Base-by-base conservation (phyloP, 30 jellyfish, hydroid and myxozoan genomes). In the Hydractinia symbiolongicarpus region DNA sequence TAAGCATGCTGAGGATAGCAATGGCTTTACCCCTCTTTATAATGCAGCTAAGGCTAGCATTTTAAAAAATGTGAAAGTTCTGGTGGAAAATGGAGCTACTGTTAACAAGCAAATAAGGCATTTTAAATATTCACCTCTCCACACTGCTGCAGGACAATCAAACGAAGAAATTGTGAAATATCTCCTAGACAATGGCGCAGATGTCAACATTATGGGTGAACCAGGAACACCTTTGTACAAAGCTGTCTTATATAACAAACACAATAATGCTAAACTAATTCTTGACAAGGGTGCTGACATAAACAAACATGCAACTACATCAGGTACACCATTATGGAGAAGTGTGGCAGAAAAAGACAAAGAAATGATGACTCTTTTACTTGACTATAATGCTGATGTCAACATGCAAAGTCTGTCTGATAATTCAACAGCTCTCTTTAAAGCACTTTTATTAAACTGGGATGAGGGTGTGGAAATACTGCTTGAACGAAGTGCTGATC, bases 341-440 rank as follows among this genome's bases (percentile, higher is more conserved):
- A 71, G 80, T 20, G 61, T 71, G 7, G 56, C 30, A n/a, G 17
- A 20, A 15, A 50, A 71, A 20, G 56, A 71, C n/a, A 71, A 19
- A 71, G 61, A 4, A 9, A 49, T 71, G 13, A 71, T 50, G 80
- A 8, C 9, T 54, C 9, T 71, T 49, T 9, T 71, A n/a, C 9
- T 71, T 30, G 80, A 71, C 51, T n/a, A 30, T 71, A 50, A 71
- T 20, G 80, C 80, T 20, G 54, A 71, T n/a, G 61, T 71, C n/a
- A 53, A 71, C 54, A 60, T 44, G 7, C 19, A 64, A n/a, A 51
- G 40, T 51, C 19, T 1, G 9, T 44, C 19, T 1, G 74, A 64
- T 44, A 30, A 30, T 30, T 30, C 44, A 30, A n/a, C 74, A 13
- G 52, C 74, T 13, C 40, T 64, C 9, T 64, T 64, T 13, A 7